These are phyloP conservation scores for Sorex maritimensis DNA, from an alignment of 2,797 vertebrate genomes.

Conservation along the genomic window DNA sequence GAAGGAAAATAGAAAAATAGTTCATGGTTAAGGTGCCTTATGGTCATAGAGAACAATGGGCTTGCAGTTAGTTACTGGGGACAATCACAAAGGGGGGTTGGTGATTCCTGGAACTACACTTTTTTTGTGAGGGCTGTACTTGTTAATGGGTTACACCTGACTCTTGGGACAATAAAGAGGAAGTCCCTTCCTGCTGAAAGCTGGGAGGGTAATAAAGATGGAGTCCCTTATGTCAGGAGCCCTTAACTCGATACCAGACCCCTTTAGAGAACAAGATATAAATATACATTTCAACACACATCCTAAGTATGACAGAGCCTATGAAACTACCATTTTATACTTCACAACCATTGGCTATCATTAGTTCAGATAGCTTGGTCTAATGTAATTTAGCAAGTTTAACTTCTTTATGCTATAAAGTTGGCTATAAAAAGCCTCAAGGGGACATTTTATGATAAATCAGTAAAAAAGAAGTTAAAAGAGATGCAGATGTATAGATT, in stretches of 20 bases:
- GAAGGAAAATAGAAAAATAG: no score
- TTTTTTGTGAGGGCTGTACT: no score
- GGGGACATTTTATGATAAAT: conserved; percentile 19
- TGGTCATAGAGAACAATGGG: no score
- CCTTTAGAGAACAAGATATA: not conserved
- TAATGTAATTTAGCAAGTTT: conserved; percentile 29
- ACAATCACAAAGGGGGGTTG: no score
- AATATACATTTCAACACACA: conserved; percentile 29
- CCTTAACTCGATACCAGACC: not conserved
- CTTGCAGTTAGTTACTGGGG: no score
- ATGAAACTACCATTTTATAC: not conserved
- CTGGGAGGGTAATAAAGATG: no score
- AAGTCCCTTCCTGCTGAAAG: no score
- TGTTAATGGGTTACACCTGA: no score
- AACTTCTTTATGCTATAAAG: conserved; percentile 28
- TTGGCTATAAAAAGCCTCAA: conserved; percentile 59
- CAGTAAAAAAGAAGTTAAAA: conserved; percentile 58
- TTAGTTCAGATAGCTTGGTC: conserved; percentile 12
- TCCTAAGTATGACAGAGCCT: not conserved
- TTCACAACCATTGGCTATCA: conserved; percentile 25
- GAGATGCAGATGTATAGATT: not conserved
- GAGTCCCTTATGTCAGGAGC: no score
- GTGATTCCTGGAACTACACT: no score
- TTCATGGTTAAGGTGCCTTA: no score
- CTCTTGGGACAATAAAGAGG: no score